A percentile compares a stretch with the other conserved stretches of the same genome.
phyloP scores from a whole-genome alignment of 2,888 invertebrate species.

The Ariolimax columbianus region DNA sequence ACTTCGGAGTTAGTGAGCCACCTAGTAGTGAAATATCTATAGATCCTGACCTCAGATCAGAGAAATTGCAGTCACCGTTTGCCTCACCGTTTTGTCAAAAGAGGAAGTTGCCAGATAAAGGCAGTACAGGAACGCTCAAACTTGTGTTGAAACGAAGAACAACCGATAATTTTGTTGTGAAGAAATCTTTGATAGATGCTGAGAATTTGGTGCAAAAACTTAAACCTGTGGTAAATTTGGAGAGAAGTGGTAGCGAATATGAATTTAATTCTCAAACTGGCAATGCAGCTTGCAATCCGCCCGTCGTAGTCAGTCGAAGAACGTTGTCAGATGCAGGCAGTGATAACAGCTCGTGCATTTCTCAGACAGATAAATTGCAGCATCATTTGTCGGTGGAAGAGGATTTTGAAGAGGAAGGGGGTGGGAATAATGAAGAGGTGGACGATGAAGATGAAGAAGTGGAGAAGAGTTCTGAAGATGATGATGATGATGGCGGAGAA shows the following conservation, averaged over 20 bases:
- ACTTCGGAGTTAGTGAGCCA: not conserved
- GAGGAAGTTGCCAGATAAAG: conserved; percentile 39
- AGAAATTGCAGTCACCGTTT: conserved; percentile 4
- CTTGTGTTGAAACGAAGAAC: conserved; percentile 48
- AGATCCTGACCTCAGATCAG: conserved; percentile 8
- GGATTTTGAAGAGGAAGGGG: not conserved
- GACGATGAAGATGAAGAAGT: conserved; percentile 9
- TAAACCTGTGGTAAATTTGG: conserved; percentile 39
- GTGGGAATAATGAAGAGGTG: conserved; percentile 22
- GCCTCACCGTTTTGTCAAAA: conserved; percentile 19
- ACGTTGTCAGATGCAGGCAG: conserved; percentile 42
- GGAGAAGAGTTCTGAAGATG: conserved; percentile 14
- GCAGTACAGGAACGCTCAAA: conserved; percentile 46
- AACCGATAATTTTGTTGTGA: conserved; percentile 48
- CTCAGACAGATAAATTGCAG: conserved; percentile 13
- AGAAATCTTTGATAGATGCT: conserved; percentile 13
- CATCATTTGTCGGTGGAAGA: conserved; percentile 30
- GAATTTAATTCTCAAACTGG: conserved; percentile 44
- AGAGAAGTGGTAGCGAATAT: conserved; percentile 51
- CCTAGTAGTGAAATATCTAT: not conserved
- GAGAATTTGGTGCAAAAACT: conserved; percentile 16
- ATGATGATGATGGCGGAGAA: conserved; percentile 3
- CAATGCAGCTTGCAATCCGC: not conserved
- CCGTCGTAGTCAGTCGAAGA: conserved; percentile 36
- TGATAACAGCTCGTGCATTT: conserved; percentile 33